Percentiles rank a stretch among this genome's conserved stretches.
Evolutionary conservation across 2,113 vertebrate species (phyloP).

Genomic region (Microcebus ravelobensis): DNA sequence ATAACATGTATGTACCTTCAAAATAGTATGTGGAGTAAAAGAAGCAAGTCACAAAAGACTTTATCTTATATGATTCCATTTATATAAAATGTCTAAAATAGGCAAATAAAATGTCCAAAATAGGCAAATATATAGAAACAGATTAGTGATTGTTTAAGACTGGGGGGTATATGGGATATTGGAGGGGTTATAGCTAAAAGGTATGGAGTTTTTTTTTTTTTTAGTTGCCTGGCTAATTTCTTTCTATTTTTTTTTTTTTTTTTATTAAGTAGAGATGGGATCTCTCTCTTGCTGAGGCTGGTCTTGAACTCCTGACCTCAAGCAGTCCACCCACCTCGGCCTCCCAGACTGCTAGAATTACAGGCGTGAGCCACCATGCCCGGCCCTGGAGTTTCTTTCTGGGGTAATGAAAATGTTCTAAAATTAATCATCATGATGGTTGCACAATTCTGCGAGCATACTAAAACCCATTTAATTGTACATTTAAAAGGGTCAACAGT

Average conservation of each 20-base stretch:
- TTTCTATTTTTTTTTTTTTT: too few relatives aligned
- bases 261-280: too few relatives aligned
- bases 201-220: not conserved
- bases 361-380: too few relatives aligned
- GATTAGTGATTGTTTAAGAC: not conserved
- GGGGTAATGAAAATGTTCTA: not conserved
- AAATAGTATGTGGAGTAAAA: not conserved
- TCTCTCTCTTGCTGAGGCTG: too few relatives aligned
- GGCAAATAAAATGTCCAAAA: not conserved
- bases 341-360: too few relatives aligned
- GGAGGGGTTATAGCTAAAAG: not conserved
- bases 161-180: not conserved
- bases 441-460: not conserved
- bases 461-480: not conserved
- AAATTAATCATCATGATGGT: not conserved
- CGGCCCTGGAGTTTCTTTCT: not conserved
- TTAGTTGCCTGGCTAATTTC: too few relatives aligned
- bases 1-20: not conserved
- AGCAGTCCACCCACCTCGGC: too few relatives aligned
- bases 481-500: not conserved
- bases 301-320: too few relatives aligned
- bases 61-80: not conserved
- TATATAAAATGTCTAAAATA: not conserved
- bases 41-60: not conserved
- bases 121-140: not conserved